Conservation (phyloP, 2,888 invertebrate genomes). For the Chymomyza procnemis region DNA sequence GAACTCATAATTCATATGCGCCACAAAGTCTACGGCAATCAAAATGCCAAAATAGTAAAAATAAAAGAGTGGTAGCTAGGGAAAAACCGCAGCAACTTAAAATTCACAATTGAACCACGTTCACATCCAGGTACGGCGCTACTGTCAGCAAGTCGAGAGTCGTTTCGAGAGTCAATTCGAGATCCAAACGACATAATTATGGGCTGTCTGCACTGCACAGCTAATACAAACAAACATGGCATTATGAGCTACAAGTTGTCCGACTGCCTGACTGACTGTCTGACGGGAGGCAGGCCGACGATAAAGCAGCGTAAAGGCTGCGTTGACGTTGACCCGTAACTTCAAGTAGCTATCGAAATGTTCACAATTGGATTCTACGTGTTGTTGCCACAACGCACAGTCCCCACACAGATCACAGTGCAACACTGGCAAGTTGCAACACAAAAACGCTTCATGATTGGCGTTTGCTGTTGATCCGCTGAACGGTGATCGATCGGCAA, state of each 20-base stretch:
- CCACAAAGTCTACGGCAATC: constrained; percentile 75
- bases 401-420: not conserved
- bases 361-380: constrained; percentile 67
- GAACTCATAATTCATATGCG: constrained; percentile 75
- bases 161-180: constrained; percentile 38
- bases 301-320: not conserved
- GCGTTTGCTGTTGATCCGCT: not conserved
- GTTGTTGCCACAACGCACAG: constrained; percentile 61
- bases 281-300: not conserved
- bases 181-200: constrained; percentile 66
- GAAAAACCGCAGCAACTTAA: constrained; percentile 5
- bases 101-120: constrained; percentile 18
- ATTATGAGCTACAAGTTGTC: constrained; percentile 49
- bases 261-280: constrained; percentile 2
- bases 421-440: not conserved
- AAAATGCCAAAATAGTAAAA: constrained; percentile 50
- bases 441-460: constrained; percentile 9
- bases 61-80: constrained; percentile 24
- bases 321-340: constrained; percentile 35
- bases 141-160: constrained; percentile 35
- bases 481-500: constrained; percentile 23
- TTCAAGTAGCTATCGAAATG: constrained; percentile 65
- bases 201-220: constrained; percentile 61
- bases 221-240: constrained; percentile 74
- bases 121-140: constrained; percentile 14